Percentiles rank a stretch among this genome's conserved stretches.
phyloP scores from a whole-genome alignment of 2,797 vertebrate genomes.

The Gallinago solitaria region DNA sequence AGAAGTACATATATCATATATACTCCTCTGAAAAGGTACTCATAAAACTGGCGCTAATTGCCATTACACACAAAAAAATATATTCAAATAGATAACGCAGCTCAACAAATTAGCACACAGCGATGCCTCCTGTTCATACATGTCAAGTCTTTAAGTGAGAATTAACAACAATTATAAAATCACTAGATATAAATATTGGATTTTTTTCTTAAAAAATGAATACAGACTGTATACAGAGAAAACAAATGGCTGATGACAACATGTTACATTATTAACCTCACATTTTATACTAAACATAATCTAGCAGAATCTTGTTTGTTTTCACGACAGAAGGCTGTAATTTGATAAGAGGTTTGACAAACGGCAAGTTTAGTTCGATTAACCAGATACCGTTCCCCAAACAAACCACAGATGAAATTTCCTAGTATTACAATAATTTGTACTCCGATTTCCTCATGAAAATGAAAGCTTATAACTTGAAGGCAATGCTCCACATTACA shows the following conservation, averaged over 20 bases:
- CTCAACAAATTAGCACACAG: not conserved
- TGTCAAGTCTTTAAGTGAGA: constrained; percentile 12
- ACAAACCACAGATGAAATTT: constrained; percentile 45
- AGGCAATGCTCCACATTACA: not conserved
- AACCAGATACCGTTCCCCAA: constrained; percentile 34
- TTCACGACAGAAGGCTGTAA: constrained; percentile 3
- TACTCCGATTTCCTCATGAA: constrained; percentile 12
- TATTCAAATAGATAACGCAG: not conserved
- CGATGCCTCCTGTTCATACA: constrained; percentile 6
- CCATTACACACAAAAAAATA: not conserved
- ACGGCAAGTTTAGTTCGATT: constrained; percentile 34
- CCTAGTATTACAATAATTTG: constrained; percentile 3
- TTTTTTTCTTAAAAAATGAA: not conserved
- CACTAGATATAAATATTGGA: not conserved
- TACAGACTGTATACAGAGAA: constrained; percentile 8
- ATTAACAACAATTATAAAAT: constrained; percentile 50
- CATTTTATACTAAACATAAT: constrained; percentile 35
- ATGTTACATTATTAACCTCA: constrained; percentile 29
- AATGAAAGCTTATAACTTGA: constrained; percentile 36
- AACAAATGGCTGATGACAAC: constrained; percentile 55
- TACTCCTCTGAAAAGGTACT: not conserved
- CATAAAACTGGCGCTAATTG: not conserved
- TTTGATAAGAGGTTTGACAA: constrained; percentile 45
- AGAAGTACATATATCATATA: not conserved
- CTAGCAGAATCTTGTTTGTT: constrained; percentile 54